Conservation (phyloP, 2,797 vertebrate species). For the Catharus ustulatus region DNA sequence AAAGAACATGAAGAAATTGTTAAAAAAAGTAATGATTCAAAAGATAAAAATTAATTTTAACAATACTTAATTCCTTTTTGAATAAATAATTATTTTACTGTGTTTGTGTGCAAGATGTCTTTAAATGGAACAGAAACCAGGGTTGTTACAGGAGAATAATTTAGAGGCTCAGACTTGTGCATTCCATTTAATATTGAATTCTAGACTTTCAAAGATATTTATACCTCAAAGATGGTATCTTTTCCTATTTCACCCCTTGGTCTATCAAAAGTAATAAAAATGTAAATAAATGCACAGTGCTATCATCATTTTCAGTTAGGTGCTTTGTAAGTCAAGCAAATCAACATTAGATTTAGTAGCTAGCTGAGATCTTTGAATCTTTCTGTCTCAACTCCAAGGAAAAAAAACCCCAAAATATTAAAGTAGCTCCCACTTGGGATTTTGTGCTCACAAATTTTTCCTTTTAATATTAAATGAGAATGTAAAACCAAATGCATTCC, state of each 20-base stretch:
- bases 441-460: neutral
- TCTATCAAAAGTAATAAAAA: conserved; percentile 63
- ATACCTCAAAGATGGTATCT: neutral
- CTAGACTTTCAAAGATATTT: conserved; percentile 7
- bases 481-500: conserved; percentile 16
- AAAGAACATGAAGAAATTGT: neutral
- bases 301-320: conserved; percentile 17
- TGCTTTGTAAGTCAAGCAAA: conserved; percentile 42
- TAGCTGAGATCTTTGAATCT: conserved; percentile 14
- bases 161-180: neutral
- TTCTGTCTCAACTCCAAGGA: neutral
- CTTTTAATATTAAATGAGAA: conserved; percentile 29
- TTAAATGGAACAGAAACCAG: neutral
- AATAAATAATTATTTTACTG: neutral
- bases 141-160: neutral
- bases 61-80: neutral
- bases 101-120: neutral
- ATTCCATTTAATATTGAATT: conserved; percentile 5
- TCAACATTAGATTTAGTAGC: conserved; percentile 22
- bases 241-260: conserved; percentile 8
- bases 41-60: neutral
- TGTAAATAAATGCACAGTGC: conserved; percentile 41
- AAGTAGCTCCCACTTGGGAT: neutral
- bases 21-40: neutral
- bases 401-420: neutral